phyloP scores from a whole-genome alignment of 2,113 vertebrate genomes.

The Lamprotornis superbus region DNA sequence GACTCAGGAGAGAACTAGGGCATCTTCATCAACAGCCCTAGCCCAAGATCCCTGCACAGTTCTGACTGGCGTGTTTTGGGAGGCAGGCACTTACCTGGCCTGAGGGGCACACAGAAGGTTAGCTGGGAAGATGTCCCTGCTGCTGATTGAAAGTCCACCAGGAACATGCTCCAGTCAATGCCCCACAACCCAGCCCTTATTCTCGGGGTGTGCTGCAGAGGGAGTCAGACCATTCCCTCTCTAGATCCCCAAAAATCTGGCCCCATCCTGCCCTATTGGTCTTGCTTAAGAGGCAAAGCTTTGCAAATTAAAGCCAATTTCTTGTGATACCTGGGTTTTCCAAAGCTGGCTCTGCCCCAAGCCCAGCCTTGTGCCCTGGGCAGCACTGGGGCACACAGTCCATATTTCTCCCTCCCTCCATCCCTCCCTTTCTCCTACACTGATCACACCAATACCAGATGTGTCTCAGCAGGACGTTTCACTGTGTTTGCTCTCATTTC shows the following conservation, averaged over 20 bases:
- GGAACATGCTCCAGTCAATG: background rate
- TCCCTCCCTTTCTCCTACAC: background rate
- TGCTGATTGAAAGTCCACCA: background rate
- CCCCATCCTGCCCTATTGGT: background rate
- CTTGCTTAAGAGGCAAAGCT: background rate
- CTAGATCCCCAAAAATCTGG: background rate
- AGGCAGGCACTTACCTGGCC: slow-evolving; percentile 41
- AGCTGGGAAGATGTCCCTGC: slow-evolving; percentile 2
- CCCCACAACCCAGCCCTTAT: background rate
- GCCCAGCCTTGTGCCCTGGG: background rate
- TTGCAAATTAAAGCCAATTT: background rate
- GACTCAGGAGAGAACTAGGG: background rate
- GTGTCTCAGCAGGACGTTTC: background rate
- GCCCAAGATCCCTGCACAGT: background rate
- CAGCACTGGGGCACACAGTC: background rate
- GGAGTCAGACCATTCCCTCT: background rate
- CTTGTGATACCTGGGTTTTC: background rate
- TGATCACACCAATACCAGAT: background rate
- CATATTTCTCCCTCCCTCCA: background rate
- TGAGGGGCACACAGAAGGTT: background rate
- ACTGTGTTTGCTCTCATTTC: background rate
- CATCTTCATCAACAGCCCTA: background rate
- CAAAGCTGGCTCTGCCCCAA: background rate
- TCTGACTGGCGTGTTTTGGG: background rate
- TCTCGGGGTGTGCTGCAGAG: background rate